Percentiles rank a stretch among this genome's conserved stretches.
These are phyloP conservation scores for Platerodrilus igneus DNA, from an alignment of 2,888 invertebrate species.

Conservation along the genomic window DNA sequence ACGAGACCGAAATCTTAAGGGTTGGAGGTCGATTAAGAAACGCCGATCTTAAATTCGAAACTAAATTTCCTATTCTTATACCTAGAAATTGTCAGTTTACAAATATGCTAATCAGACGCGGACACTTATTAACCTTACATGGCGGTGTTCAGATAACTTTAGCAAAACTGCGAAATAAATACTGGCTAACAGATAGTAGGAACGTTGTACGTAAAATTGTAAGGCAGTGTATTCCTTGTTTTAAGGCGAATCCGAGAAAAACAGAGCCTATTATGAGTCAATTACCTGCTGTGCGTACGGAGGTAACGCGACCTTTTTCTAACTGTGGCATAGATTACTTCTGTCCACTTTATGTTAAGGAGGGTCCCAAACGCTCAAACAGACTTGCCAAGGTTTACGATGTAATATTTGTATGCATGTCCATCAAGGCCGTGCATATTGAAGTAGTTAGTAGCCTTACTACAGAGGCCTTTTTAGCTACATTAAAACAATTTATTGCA, in stretches of 20 bases:
- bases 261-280: conserved; percentile 15
- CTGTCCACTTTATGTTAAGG: conserved; percentile 25
- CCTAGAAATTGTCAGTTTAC: conserved; percentile 21
- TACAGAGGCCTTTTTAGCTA: conserved; percentile 33
- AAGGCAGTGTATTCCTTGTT: conserved; percentile 22
- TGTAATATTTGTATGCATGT: conserved; percentile 31
- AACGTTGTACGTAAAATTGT: conserved; percentile 21
- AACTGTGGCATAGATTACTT: conserved; percentile 28
- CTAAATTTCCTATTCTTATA: conserved; percentile 27
- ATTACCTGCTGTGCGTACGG: conserved; percentile 12
- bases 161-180: conserved; percentile 23
- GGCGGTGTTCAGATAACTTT: conserved; percentile 22
- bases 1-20: conserved; percentile 18
- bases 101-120: conserved; percentile 16
- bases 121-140: conserved; percentile 23
- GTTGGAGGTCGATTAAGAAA: conserved; percentile 24
- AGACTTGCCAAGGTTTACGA: conserved; percentile 28
- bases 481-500: conserved; percentile 33
- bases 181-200: conserved; percentile 26
- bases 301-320: conserved; percentile 13
- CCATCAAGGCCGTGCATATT: conserved; percentile 34
- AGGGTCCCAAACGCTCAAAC: conserved; percentile 15
- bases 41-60: conserved; percentile 20
- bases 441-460: conserved; percentile 34
- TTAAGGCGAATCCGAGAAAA: conserved; percentile 12